Conservation (phyloP, 1,140 invertebrate genomes). For the Drosophila micromelanica region DNA sequence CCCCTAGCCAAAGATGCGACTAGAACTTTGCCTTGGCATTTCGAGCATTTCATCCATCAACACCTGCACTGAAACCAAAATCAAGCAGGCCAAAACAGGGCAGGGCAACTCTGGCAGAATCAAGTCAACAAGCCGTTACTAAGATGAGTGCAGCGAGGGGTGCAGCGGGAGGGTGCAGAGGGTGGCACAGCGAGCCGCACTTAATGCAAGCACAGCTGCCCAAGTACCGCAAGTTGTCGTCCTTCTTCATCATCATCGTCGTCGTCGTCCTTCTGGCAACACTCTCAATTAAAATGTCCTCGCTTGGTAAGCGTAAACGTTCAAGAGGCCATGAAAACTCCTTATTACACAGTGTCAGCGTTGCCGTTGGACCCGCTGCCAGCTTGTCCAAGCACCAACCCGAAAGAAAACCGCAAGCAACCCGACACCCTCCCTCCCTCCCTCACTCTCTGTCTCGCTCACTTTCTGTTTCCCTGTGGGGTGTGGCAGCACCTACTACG, state of each 20-base stretch:
- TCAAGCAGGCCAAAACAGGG: not conserved
- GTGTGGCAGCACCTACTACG: slow-evolving; percentile 64
- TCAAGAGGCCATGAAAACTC: slow-evolving; percentile 82
- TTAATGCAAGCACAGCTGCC: slow-evolving; percentile 70
- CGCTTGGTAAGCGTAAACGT: slow-evolving; percentile 81
- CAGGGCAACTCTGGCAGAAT: slow-evolving; percentile 41
- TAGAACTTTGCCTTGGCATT: slow-evolving; percentile 20
- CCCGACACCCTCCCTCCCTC: slow-evolving; percentile 9
- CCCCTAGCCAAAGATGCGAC: not conserved
- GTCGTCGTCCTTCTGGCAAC: slow-evolving; percentile 65
- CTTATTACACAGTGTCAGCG: slow-evolving; percentile 79
- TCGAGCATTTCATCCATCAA: slow-evolving; percentile 66
- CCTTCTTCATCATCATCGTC: slow-evolving; percentile 12
- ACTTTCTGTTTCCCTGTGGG: slow-evolving; percentile 2
- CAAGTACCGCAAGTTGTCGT: slow-evolving; percentile 64
- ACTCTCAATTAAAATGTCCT: slow-evolving; percentile 83
- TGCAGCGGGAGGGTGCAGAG: not conserved
- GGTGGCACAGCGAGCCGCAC: slow-evolving; percentile 51
- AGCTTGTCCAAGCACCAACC: slow-evolving; percentile 25
- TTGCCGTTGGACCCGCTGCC: slow-evolving; percentile 1
- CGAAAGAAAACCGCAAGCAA: slow-evolving; percentile 26
- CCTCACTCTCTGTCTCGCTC: slow-evolving; percentile 16
- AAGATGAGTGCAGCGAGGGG: slow-evolving; percentile 27
- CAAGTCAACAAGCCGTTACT: slow-evolving; percentile 56
- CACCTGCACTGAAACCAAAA: slow-evolving; percentile 55